Conservation (phyloP, 2,113 vertebrate genomes). For the Etia nguti region DNA sequence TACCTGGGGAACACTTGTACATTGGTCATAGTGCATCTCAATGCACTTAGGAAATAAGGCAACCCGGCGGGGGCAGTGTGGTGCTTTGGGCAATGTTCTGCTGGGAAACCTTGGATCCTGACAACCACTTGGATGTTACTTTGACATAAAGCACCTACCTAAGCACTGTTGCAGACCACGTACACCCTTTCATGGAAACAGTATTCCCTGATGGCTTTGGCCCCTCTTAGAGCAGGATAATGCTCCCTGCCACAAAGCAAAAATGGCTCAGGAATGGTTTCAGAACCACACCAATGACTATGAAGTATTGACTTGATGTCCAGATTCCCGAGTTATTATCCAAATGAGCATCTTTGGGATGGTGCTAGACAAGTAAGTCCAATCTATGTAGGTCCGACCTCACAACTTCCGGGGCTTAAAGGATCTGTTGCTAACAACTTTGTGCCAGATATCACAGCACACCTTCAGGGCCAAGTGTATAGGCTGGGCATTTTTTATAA, state of each 20-base stretch:
- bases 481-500: neutral
- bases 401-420: neutral
- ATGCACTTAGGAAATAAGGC: neutral
- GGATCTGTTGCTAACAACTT: neutral
- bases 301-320: neutral
- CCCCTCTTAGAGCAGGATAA: neutral
- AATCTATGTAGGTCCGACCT: neutral
- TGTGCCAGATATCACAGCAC: neutral
- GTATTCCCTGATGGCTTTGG: neutral
- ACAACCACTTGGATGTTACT: neutral
- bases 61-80: fast-evolving
- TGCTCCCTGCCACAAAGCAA: neutral
- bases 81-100: neutral
- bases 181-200: neutral
- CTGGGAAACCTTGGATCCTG: neutral
- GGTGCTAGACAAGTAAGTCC: neutral
- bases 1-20: neutral
- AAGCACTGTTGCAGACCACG: neutral
- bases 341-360: neutral
- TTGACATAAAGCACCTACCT: neutral
- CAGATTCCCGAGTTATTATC: neutral
- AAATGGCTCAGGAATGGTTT: neutral
- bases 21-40: neutral
- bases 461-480: neutral
- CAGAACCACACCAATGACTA: fast-evolving